Percentiles rank a stretch among this genome's conserved stretches.
Conservation (phyloP, 2,888 invertebrate species). For the Pammene fasciana region DNA sequence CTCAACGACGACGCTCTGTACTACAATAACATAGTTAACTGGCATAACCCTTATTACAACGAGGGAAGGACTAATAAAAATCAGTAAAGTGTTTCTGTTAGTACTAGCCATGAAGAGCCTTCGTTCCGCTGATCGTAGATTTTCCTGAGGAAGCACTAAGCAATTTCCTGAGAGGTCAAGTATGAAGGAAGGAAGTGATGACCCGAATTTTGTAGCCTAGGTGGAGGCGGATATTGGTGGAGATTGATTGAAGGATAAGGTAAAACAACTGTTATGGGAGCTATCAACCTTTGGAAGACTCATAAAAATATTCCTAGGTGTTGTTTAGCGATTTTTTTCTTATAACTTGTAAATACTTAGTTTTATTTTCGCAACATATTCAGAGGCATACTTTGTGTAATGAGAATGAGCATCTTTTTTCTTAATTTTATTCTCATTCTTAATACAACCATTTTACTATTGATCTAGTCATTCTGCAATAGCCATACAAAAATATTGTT, state of each 20-base stretch:
- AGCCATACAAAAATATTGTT: too few relatives aligned
- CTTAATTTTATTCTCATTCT: too few relatives aligned
- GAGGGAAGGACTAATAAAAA: background rate
- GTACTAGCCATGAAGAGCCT: constrained; percentile 50
- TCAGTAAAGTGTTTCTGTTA: background rate
- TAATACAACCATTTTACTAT: too few relatives aligned
- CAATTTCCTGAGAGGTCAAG: constrained; percentile 68
- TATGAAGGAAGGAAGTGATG: constrained; percentile 59
- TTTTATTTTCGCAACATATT: too few relatives aligned
- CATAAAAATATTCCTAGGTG: too few relatives aligned
- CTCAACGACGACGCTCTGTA: background rate
- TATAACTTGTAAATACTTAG: too few relatives aligned
- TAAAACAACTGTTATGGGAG: background rate
- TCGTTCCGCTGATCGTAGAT: constrained; percentile 39
- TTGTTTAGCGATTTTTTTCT: too few relatives aligned
- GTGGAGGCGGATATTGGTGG: constrained; percentile 34
- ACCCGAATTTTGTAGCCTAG: constrained; percentile 51
- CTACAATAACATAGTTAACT: background rate
- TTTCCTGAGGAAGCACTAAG: constrained; percentile 56
- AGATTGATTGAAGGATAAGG: constrained; percentile 29
- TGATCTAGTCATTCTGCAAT: too few relatives aligned
- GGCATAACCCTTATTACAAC: background rate
- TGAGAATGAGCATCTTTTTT: too few relatives aligned
- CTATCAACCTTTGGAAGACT: too few relatives aligned
- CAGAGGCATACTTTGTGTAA: too few relatives aligned